Evolutionary conservation across 2,888 invertebrate genomes (phyloP).

Genomic region (Tortricodes alternella): DNA sequence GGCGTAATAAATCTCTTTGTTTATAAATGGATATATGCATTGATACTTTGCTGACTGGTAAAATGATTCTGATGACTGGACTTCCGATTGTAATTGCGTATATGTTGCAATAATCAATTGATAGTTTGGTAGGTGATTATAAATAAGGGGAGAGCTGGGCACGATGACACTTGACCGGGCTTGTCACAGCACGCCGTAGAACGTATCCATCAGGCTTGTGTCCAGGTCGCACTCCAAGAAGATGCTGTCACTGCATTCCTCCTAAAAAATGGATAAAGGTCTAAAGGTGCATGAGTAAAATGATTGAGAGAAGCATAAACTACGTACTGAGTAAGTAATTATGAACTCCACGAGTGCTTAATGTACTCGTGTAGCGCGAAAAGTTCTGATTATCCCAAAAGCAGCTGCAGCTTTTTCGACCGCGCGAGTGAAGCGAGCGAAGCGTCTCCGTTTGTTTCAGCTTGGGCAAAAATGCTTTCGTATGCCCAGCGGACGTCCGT

Average conservation of each 20-base stretch:
- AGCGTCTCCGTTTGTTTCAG: too few relatives aligned
- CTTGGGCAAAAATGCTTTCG: too few relatives aligned
- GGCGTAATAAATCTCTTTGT: background rate
- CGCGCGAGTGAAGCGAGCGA: too few relatives aligned
- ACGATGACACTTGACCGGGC: background rate
- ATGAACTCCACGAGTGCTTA: too few relatives aligned
- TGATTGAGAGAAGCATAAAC: background rate
- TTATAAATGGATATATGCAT: background rate
- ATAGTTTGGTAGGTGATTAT: background rate
- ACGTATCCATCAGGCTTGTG: conserved; percentile 72
- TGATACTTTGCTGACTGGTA: background rate
- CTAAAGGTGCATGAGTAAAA: background rate
- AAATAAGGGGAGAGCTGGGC: background rate
- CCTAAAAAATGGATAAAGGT: conserved; percentile 52
- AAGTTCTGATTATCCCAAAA: too few relatives aligned
- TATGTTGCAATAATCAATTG: background rate
- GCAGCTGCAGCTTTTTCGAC: too few relatives aligned
- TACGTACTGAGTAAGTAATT: background rate
- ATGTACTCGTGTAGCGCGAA: too few relatives aligned
- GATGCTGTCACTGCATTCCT: conserved; percentile 74
- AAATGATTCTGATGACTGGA: background rate
- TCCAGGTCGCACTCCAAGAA: conserved; percentile 77
- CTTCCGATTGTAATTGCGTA: background rate
- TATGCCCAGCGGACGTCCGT: too few relatives aligned
- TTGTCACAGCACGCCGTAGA: conserved; percentile 74